Conservation (phyloP, 1,140 invertebrate genomes). For the Lycorma delicatula region DNA sequence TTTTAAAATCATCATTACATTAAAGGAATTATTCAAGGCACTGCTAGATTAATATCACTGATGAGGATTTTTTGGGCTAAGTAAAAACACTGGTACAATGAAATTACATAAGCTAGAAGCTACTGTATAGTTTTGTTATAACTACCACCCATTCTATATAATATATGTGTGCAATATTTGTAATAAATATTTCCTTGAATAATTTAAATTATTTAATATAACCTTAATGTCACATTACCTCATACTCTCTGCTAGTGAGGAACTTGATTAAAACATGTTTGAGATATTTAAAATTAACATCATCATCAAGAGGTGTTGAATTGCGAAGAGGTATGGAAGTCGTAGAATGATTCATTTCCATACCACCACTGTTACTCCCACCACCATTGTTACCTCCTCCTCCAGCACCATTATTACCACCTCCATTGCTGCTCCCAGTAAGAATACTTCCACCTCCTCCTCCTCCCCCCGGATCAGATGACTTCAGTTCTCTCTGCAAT, state of each 20-base stretch:
- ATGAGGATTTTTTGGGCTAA: no score
- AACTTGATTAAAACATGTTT: conserved; percentile 91
- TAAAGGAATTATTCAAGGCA: no score
- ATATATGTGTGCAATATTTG: no score
- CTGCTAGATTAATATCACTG: no score
- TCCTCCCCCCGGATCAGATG: conserved; percentile 14
- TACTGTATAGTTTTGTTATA: no score
- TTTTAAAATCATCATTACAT: no score
- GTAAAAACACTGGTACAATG: no score
- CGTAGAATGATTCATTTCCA: conserved; percentile 8
- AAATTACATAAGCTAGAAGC: no score
- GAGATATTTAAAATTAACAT: conserved; percentile 79
- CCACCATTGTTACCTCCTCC: neutral
- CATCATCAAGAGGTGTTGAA: conserved; percentile 43
- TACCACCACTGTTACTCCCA: conserved; percentile 6
- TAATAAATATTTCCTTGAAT: neutral
- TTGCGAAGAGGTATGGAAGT: neutral
- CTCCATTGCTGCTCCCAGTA: neutral
- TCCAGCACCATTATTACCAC: neutral
- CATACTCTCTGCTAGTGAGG: conserved; percentile 71
- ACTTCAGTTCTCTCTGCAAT: conserved; percentile 68
- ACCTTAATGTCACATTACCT: conserved; percentile 47
- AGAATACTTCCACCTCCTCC: neutral
- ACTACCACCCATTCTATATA: no score
- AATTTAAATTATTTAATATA: neutral